Evolutionary conservation across 1,140 invertebrate genomes (phyloP), one percentile per base, ranked within the genome.

Genomic region (Trichonephila inaurata): DNA sequence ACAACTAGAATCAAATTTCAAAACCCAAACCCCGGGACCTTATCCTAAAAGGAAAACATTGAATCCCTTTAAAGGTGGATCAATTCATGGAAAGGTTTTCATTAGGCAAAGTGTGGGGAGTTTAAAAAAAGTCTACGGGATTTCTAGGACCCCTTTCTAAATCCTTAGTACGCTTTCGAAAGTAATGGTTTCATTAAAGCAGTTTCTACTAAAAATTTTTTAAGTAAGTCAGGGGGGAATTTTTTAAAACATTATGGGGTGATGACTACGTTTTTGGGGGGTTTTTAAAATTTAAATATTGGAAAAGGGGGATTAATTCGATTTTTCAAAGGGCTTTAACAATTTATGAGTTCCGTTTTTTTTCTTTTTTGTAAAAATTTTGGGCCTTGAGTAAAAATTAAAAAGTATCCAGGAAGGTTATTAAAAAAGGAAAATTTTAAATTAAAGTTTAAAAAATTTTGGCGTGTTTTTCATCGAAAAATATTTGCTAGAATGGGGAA

Each of bases 131-230:
- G 28, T 89, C 60, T 40, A 69, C 28, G 40, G 64, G 64, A 69
- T 58, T 89, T 69, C 62, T 62, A 58, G 8, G 58, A 51, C n/a
- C 8, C 24, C 18, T 44, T 58, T 40, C 87, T 89, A n/a, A 89
- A 89, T 40, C 87, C 64, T 21, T 21, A 18, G 28, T 44, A 89
- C 87, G 87, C 87, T 69, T 10, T 7, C 21, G 64, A 89, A 64
- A 72, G 33, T 89, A 89, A 89, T 89, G 87, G 51, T 89, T 89
- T 89, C 87, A 89, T 89, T 89, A 89, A 51, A 16, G 60, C 6
- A 51, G 24, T n/a, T 6, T 87, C 12, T 16, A n/a, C 40, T 10
- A 19, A 87, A 33, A 0, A 4, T 0, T 51, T 24, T 16, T 61
- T 60, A 60, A 7, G 24, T 33, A 19, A 87, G 85, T 87, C 85